Conservation (phyloP, 2,113 vertebrate species). For the Eolophus roseicapilla region DNA sequence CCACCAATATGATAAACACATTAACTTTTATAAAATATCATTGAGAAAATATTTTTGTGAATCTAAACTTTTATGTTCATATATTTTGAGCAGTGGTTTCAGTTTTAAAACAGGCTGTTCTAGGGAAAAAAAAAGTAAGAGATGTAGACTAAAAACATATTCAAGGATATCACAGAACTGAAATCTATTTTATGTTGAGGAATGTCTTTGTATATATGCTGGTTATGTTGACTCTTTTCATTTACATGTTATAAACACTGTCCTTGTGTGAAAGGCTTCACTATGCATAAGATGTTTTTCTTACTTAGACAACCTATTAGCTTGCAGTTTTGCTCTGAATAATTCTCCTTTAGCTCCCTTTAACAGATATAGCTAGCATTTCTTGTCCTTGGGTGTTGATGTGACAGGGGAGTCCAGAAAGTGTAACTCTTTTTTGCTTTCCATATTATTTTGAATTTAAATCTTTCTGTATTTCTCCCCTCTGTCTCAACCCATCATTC, state of each 20-base stretch:
- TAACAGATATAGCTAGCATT: background rate
- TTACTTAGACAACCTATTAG: background rate
- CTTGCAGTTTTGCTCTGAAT: background rate
- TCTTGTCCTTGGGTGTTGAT: background rate
- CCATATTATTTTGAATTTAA: background rate
- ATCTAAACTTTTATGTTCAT: background rate
- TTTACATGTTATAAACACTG: background rate
- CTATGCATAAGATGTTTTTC: background rate
- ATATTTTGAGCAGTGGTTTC: background rate
- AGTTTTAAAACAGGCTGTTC: background rate
- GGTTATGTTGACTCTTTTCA: background rate
- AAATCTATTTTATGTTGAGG: background rate
- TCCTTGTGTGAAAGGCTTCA: background rate
- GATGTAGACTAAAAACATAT: background rate
- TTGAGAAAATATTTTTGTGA: background rate
- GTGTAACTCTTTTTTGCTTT: background rate
- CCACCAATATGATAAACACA: background rate
- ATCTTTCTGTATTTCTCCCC: background rate
- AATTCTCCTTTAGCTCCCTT: background rate
- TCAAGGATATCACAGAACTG: background rate
- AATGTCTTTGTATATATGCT: background rate
- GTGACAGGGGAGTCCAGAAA: background rate
- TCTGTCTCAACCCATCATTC: background rate
- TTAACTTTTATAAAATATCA: background rate
- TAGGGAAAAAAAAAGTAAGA: background rate